A percentile compares a stretch with the other conserved stretches of the same genome.
Evolutionary conservation across 2,888 invertebrate species (phyloP).

Genomic region (Zootermopsis nevadensis): DNA sequence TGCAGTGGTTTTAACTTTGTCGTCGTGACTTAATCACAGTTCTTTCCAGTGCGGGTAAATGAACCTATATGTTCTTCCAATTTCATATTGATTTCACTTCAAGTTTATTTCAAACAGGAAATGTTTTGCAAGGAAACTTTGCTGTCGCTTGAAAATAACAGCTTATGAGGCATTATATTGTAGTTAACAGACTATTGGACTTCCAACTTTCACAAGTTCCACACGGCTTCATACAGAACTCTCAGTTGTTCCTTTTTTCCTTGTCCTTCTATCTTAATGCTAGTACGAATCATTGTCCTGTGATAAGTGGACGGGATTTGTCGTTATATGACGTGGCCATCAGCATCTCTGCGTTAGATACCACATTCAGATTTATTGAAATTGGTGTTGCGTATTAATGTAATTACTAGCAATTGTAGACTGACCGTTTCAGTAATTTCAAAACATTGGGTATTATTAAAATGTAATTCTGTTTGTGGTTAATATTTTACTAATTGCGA

Average conservation of each 20-base stretch:
- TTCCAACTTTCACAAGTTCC: slow-evolving; percentile 5
- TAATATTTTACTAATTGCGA: too few species aligned
- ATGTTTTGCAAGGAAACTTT: not conserved
- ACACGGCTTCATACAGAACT: not conserved
- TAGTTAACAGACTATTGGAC: not conserved
- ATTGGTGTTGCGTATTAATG: too few species aligned
- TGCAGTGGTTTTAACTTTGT: too few species aligned
- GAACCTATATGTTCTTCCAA: not conserved
- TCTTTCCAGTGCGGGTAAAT: too few species aligned
- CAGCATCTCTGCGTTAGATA: too few species aligned
- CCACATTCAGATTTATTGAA: too few species aligned
- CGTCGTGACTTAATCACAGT: too few species aligned
- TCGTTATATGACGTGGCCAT: too few species aligned
- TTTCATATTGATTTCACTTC: not conserved
- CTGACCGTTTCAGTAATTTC: too few species aligned
- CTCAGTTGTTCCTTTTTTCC: not conserved
- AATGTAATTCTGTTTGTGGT: too few species aligned
- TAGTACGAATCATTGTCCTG: not conserved
- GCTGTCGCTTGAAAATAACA: not conserved
- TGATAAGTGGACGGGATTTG: not conserved
- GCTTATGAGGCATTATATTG: not conserved
- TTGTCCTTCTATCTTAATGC: not conserved
- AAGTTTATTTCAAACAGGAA: not conserved
- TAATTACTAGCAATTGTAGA: too few species aligned
- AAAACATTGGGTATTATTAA: too few species aligned